Percentiles rank a stretch among this genome's conserved stretches.
Evolutionary conservation across 2,113 vertebrate species (phyloP).

Genomic region (Toxostoma redivivum): DNA sequence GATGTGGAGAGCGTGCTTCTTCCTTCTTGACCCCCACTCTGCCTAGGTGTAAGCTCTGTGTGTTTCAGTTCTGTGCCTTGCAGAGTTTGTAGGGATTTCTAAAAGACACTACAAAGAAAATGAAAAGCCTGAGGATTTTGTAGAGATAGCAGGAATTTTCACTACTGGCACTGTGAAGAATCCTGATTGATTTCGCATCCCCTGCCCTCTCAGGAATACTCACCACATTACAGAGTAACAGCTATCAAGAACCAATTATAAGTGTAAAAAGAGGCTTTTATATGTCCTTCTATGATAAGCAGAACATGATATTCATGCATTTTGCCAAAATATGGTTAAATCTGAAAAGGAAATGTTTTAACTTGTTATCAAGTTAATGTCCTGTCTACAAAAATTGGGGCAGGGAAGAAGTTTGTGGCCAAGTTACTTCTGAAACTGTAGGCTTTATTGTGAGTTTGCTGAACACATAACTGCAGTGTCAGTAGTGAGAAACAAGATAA

Average conservation of each 20-base stretch:
- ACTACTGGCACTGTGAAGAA: neutral
- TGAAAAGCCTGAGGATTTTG: neutral
- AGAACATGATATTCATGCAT: neutral
- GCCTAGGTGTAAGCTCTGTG: neutral
- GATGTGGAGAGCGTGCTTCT: neutral
- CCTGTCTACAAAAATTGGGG: neutral
- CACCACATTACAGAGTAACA: neutral
- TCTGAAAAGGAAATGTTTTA: neutral
- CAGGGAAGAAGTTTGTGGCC: neutral
- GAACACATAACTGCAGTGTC: neutral
- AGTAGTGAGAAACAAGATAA: neutral
- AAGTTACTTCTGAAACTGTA: neutral
- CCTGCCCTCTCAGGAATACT: fast-evolving
- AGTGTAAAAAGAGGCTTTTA: neutral
- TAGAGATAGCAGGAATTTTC: neutral
- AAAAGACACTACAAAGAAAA: neutral
- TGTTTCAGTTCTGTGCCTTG: neutral
- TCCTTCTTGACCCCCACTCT: neutral
- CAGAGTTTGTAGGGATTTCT: neutral
- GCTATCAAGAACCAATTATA: neutral
- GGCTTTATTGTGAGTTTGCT: neutral
- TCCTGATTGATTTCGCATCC: neutral
- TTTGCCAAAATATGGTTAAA: neutral
- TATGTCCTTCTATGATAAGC: neutral
- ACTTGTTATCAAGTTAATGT: neutral